Evolutionary conservation across 1,140 invertebrate species (phyloP).

Genomic region (Calosoma granatense): DNA sequence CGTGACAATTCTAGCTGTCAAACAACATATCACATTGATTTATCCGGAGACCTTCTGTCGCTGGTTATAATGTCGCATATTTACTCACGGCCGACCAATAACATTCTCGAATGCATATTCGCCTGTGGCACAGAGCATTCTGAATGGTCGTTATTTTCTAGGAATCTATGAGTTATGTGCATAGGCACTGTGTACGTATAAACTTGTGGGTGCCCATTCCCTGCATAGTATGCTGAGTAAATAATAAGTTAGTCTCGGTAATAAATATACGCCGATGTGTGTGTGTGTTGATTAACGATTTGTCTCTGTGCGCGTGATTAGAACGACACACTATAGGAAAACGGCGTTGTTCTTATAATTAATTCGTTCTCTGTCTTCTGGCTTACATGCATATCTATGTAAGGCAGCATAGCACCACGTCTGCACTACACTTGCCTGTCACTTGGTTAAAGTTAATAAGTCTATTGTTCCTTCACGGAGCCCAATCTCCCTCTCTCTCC

Average conservation of each 20-base stretch:
- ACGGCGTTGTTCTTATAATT: too few relatives aligned
- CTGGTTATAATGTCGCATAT: slow-evolving; percentile 3
- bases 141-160: slow-evolving; percentile 8
- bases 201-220: slow-evolving; percentile 1
- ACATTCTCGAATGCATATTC: background rate
- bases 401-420: too few relatives aligned
- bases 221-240: background rate
- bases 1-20: slow-evolving; percentile 7
- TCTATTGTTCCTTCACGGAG: too few relatives aligned
- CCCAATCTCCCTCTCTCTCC: too few relatives aligned
- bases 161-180: slow-evolving; percentile 2
- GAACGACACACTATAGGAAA: too few relatives aligned
- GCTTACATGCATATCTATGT: too few relatives aligned
- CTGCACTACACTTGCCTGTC: too few relatives aligned
- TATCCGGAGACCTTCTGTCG: slow-evolving; percentile 1
- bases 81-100: slow-evolving; percentile 6
- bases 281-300: background rate
- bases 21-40: slow-evolving; percentile 6
- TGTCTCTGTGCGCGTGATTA: background rate
- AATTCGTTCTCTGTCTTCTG: too few relatives aligned
- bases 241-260: background rate
- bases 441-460: too few relatives aligned
- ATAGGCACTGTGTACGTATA: background rate
- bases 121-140: background rate
- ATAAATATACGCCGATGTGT: background rate